Base-by-base conservation (phyloP, 2,888 invertebrate genomes). In the Pedicia rivosa region DNA sequence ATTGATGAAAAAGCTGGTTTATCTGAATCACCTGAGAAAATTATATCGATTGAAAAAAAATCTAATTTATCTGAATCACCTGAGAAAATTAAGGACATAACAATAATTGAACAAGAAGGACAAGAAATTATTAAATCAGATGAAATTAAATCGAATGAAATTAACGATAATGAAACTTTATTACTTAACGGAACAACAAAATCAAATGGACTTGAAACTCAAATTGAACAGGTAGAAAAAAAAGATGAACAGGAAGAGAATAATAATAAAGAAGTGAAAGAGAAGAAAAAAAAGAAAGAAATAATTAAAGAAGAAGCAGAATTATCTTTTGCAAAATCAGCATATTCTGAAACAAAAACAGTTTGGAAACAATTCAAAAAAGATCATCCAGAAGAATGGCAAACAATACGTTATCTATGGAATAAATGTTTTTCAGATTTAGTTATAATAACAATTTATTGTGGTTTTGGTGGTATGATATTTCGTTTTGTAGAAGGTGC, bases 401-500 rank as follows among this genome's bases (percentile, higher is more conserved):
- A 53, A 3, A 64, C 62, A 43, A 67, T 82, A 12, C 60, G 61
- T 35, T 50, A 57, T 12, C 52, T 74, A 33, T 62, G 75, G 30
- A 79, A 79, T 47, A 68, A 67, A 46, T 86, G 86, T 54, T 51
- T 78, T 37, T 66, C 71, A 30, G 72, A 80, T 48, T 54, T 79
- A 15, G 55, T 84, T n/a, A 47, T 83, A 17, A 59, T 83, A 26
- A 62, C 80, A 16, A 68, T 83, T 38, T 67, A 78, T 46, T 78
- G 81, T 48, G 86, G 87, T 4, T 62, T 80, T 34, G 87, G 86
- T 2, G 87, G 80, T 0, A 66, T 87, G 34, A 64, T 82, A 48
- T 87, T 88, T 50, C 77, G 80, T 44, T 74, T 78, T 44, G 74
- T 81, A 15, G 91, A 92, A 55, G 87, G 87, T 3, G 73, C 78